Base-by-base conservation (phyloP, 2,113 vertebrate species). In the Neoarius graeffei region DNA sequence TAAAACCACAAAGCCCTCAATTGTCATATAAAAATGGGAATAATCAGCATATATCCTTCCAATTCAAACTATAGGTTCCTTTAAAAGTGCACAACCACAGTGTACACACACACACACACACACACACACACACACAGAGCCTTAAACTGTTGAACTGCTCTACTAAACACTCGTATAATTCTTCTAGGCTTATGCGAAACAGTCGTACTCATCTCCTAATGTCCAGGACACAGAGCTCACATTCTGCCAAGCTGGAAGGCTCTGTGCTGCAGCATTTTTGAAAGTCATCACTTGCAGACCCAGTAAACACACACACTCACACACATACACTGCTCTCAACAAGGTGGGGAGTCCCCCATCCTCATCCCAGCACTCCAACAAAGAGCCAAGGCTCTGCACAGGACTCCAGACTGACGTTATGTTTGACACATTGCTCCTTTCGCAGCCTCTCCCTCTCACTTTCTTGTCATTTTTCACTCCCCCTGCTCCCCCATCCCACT, bases 351-450 rank as follows among this genome's bases (percentile, higher is more conserved):
- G 89, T 84, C 89, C 89, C 62, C 86, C 59, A 25, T 83, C 30
- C 80, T 73, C 25, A 30, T 81, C 85, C 84, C 84, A 83, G 73
- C 56, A 48, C 42, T 57, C 76, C 42, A 83, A 48, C 76, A 48
- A 67, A 60, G 54, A 84, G 87, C 83, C 89, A 83, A 56, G 57
- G 27, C 84, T 86, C 56, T n/a, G 66, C 17, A n/a, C 54, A 89
- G 14, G 71, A 59, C 73, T 89, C 76, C 82, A 82, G 19, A 20
- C 85, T 87, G 85, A 85, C 52, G 69, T 84, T 82, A 79, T 23
- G 74, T 85, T 90, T 90, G 85, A 90, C 85, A 87, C 79, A 83
- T 85, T 83, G 84, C 77, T 85, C 77, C 20, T 81, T 56, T 84
- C 79, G 17, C 87, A 80, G 76, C 80, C 62, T 90, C 81, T 90